Evolutionary conservation across 2,888 invertebrate genomes (phyloP), one percentile per base, ranked within the genome.

Genomic region (Cephus runcator): DNA sequence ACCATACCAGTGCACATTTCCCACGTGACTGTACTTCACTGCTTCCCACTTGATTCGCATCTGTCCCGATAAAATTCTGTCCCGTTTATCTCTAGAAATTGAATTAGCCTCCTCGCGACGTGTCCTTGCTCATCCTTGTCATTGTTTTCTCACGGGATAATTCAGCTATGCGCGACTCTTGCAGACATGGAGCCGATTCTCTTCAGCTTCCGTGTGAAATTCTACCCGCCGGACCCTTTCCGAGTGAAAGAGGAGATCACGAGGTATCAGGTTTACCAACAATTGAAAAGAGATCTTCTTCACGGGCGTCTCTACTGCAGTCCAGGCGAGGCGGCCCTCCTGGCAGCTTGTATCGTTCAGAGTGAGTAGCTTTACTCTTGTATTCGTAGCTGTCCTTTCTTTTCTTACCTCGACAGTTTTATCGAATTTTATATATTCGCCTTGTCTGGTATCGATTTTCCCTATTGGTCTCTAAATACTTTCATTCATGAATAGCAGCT

Each of bases 121-220:
- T 15, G 1, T 35, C 35, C 35, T 12, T 12, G 35, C 1, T 35
- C 3, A 11, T 35, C 12, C 15, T 15, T 15, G 15, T 6, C 15
- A 40, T 15, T 40, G 40, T 40, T 40, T 15, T 40, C 40, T 40
- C 40, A 40, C 40, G 40, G 1, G 40, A 40, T 15, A 15, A 4
- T 6, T 35, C 1, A 35, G 35, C 12, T 15, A 40, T 6, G 30
- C 69, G 69, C 15, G 30, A 33, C 69, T 69, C 4, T 92, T 93
- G 15, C 93, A 97, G 98, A 98, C 92, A 95, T 98, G 88, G 96
- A 97, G 87, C 97, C 98, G 81, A 96, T 98, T 88, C 93, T 98
- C 80, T 97, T 99, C 91, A 98, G 98, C 92, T 98, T 99, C 92
- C 96, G 99, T 82, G 97, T 99, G 83, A 99, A 99, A 93, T 99